Conservation (phyloP, 2,888 invertebrate species). For the Eledona agricola region DNA sequence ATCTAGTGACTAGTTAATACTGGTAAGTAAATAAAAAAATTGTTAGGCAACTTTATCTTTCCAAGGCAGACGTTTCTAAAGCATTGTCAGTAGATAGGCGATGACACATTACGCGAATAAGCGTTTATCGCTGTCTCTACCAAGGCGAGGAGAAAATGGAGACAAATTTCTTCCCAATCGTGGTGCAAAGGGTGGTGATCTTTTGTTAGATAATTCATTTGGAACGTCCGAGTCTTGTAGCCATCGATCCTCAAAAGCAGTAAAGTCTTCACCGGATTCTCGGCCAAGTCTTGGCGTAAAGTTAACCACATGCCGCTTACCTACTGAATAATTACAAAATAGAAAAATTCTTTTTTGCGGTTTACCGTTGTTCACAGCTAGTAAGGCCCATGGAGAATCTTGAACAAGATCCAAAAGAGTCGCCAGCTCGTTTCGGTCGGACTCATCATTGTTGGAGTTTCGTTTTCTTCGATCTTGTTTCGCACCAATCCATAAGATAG, state of each 20-base stretch:
- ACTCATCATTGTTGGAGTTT: conserved; percentile 50
- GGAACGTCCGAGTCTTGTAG: conserved; percentile 48
- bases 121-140: conserved; percentile 46
- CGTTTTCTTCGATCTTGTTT: conserved; percentile 65
- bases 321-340: conserved; percentile 34
- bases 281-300: conserved; percentile 66
- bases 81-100: conserved; percentile 7
- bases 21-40: conserved; percentile 4
- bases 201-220: conserved; percentile 55
- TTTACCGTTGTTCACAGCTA: conserved; percentile 60
- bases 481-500: conserved; percentile 65
- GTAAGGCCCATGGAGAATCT: conserved; percentile 59
- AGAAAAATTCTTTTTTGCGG: no score
- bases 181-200: conserved; percentile 64
- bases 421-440: conserved; percentile 52
- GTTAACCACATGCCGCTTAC: conserved; percentile 49
- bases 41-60: no score
- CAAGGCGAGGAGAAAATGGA: conserved; percentile 63
- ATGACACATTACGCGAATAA: conserved; percentile 18
- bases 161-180: conserved; percentile 63
- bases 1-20: no score
- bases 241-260: conserved; percentile 46
- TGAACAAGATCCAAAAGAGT: conserved; percentile 59
- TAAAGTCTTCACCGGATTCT: conserved; percentile 56
- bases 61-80: no score